Evolutionary conservation across 2,888 invertebrate genomes (phyloP), one percentile per base, ranked within the genome.

Genomic region (Papilio protenor): DNA sequence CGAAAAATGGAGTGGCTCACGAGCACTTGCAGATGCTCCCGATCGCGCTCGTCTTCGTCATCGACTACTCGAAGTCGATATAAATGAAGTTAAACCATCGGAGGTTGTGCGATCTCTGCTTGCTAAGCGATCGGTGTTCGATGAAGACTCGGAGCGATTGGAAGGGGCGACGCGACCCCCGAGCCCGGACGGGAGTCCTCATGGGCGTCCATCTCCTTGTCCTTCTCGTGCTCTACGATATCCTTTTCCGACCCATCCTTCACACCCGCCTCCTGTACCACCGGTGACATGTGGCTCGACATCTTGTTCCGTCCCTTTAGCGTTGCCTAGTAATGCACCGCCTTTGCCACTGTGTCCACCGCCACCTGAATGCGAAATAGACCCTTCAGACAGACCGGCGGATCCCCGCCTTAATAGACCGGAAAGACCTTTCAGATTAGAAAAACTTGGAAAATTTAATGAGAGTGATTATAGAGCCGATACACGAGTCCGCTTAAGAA

Each of bases 81-180:
- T 97, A 80, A 96, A 96, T 85, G 97, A 97, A 86, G 96, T 97
- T 79, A 98, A 98, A 88, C 99, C 98, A 0, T 99, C 99, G 40
- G 98, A 98, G 85, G 98, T 99, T 85, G 98, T 98, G 59, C 98
- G 98, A 86, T 98, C 98, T 40, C 96, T 99, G 84, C 95, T 99
- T 85, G 98, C 98, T 8, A 98, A 98, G 90, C 97, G 97, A 81
- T 98, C 98, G 75, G 98, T 99, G 76, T 99, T 99, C 91, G 99
- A 99, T 89, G 99, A 99, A 90, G 99, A 99, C 90, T 96, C 97
- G 61, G 98, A 99, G 91, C 95, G 99, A 55, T 95, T 99, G 79
- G 98, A 98, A 90, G 98, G 98, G 85, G 97, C 97, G 96, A 97
- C 88, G 96, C 98, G 91, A 96, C 98, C 93, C 96, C 98, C 93